Conservation (phyloP, 2,113 vertebrate genomes). For the Daphoenositta chrysoptera region DNA sequence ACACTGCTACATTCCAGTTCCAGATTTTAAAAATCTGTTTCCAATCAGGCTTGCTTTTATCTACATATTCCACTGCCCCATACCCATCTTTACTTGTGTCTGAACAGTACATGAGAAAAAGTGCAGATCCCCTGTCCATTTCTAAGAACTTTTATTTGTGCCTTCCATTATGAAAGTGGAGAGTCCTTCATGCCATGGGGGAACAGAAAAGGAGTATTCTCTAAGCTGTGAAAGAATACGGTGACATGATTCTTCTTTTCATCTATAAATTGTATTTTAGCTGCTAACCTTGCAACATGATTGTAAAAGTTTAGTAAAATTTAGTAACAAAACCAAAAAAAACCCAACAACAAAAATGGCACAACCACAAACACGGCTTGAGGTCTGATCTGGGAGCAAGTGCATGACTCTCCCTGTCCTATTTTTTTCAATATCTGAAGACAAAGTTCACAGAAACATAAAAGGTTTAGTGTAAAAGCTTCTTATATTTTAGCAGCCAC, state of each 20-base stretch:
- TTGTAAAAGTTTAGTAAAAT: neutral
- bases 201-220: neutral
- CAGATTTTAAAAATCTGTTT: slow-evolving; percentile 2
- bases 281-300: neutral
- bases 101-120: neutral
- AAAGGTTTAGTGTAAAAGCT: neutral
- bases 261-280: neutral
- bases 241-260: neutral
- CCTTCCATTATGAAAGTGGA: neutral
- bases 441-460: neutral
- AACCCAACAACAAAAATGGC: rapidly evolving
- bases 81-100: neutral
- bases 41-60: neutral
- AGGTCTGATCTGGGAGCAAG: neutral
- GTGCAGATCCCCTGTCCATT: neutral
- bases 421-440: neutral
- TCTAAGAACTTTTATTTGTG: neutral
- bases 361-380: neutral
- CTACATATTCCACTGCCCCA: neutral
- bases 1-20: neutral
- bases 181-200: neutral
- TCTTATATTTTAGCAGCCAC: neutral
- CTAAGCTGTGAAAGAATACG: neutral
- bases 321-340: neutral
- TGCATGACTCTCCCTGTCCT: rapidly evolving